A percentile compares a stretch with the other conserved stretches of the same genome.
Evolutionary conservation across 2,888 invertebrate species (phyloP).

Genomic region (Venusia cambrica): DNA sequence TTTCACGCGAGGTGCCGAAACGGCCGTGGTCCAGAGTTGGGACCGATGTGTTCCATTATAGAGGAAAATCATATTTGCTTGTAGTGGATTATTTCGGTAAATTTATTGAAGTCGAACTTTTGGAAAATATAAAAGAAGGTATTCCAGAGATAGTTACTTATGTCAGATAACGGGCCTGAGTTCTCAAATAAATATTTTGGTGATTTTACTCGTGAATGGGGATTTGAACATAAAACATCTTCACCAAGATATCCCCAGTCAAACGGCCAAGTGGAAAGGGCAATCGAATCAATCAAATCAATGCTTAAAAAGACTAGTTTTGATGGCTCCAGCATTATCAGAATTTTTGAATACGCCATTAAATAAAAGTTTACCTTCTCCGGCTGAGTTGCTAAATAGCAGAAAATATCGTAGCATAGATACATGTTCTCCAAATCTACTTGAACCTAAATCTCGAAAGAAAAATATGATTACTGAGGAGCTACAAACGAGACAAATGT

Average conservation of each 20-base stretch:
- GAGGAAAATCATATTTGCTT: slow-evolving; percentile 13
- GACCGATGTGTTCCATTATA: slow-evolving; percentile 14
- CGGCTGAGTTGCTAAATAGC: slow-evolving; percentile 10
- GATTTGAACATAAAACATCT: slow-evolving; percentile 22
- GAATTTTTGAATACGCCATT: slow-evolving; percentile 10
- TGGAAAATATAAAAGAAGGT: slow-evolving; percentile 14
- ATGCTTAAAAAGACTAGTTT: slow-evolving; percentile 21
- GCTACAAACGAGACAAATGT: no score
- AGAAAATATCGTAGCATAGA: slow-evolving; percentile 3
- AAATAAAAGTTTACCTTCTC: slow-evolving; percentile 5
- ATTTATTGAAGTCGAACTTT: slow-evolving; percentile 17
- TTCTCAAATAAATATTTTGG: slow-evolving; percentile 18
- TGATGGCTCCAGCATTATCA: slow-evolving; percentile 2
- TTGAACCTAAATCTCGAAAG: slow-evolving; percentile 1
- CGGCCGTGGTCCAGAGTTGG: slow-evolving; percentile 23
- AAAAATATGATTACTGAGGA: no score
- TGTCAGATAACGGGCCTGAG: slow-evolving; percentile 25
- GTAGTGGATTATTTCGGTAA: slow-evolving; percentile 22
- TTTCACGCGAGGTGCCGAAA: slow-evolving; percentile 16
- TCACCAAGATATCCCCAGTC: slow-evolving; percentile 26
- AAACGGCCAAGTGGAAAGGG: slow-evolving; percentile 21
- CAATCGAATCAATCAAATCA: slow-evolving; percentile 24
- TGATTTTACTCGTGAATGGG: slow-evolving; percentile 20
- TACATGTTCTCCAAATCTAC: slow-evolving; percentile 3
- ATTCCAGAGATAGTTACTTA: slow-evolving; percentile 22